Evolutionary conservation across 2,113 vertebrate species (phyloP), one percentile per base, ranked within the genome.

Genomic region (Pan paniscus): DNA sequence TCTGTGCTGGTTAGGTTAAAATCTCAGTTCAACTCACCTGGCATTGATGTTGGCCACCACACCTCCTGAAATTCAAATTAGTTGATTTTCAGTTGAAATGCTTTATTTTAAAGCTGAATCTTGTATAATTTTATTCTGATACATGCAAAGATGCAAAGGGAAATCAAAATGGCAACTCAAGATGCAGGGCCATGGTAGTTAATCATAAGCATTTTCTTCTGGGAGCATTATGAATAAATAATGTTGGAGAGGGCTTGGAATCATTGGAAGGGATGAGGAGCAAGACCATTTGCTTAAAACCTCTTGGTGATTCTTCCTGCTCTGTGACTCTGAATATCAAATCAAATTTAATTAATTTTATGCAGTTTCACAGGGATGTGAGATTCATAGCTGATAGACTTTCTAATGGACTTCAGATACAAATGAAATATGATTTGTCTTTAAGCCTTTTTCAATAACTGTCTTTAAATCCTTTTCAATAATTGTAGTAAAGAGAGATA

Each of bases 281-380:
- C 57, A 22, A 89, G 72, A 80, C 35, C 67, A 4, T 82, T 90
- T 78, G 50, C 57, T 91, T 81, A 91, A 85, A 90, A 76, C 82
- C 50, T 87, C 46, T 86, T 93, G 59, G 72, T 95, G 87, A 95
- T 73, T 87, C 92, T 94, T 95, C 50, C 38, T 92, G 72, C 46
- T 57, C 52, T 84, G 1, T 40, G 79, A 79, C 52, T 76, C 85
- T 72, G 50, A 64, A 87, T 82, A 78, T 61, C 59, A 93, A 89
- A 40, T 93, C 25, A 59, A 55, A 79, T 78, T 97, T 93, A 89
- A 82, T 96, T 89, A 96, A 76, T 78, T 96, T 96, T 93, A 85
- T 59, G 85, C 64, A 48, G 2, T 93, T 89, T 80, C 43, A 67
- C 57, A 91, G 59, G 57, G 85, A 76, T 89, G 40, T 93, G 40